phyloP scores from a whole-genome alignment of 1,140 invertebrate species.

The Pollicipes pollicipes region DNA sequence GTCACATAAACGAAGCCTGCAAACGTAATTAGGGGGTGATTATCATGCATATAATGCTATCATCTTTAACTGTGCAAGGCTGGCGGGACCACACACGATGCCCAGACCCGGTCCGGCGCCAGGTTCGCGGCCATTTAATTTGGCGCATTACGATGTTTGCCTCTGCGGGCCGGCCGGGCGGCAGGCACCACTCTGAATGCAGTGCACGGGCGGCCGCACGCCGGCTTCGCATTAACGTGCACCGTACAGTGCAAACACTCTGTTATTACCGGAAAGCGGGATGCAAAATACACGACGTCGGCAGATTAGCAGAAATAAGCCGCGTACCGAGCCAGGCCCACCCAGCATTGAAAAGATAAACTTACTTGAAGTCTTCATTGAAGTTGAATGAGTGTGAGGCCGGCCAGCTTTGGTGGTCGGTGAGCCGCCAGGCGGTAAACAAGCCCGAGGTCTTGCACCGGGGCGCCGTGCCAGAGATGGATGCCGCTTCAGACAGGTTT shows the following conservation, averaged over 20 bases:
- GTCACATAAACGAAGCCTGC: slow-evolving; percentile 1
- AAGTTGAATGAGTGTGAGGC: neutral
- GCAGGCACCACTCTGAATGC: neutral
- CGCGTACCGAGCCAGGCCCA: neutral
- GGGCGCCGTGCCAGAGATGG: too few species aligned
- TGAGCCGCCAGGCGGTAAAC: neutral
- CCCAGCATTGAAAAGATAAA: neutral
- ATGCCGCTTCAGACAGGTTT: too few species aligned
- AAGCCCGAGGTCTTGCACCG: neutral
- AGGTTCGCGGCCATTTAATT: neutral
- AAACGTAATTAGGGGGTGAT: neutral
- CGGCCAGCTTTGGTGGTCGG: neutral
- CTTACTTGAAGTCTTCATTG: neutral
- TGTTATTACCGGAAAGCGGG: neutral
- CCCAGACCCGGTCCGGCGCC: neutral
- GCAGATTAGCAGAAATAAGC: neutral
- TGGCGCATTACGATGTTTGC: neutral
- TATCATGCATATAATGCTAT: slow-evolving; percentile 2
- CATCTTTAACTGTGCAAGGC: neutral
- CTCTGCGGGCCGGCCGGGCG: neutral
- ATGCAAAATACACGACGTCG: neutral
- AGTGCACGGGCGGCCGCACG: neutral
- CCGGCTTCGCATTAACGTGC: neutral
- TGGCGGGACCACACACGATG: neutral
- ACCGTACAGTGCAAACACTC: neutral